A percentile compares a stretch with the other conserved stretches of the same genome.
phyloP scores from a whole-genome alignment of 2,888 invertebrate genomes.

The Drosophila pseudotakahashii region DNA sequence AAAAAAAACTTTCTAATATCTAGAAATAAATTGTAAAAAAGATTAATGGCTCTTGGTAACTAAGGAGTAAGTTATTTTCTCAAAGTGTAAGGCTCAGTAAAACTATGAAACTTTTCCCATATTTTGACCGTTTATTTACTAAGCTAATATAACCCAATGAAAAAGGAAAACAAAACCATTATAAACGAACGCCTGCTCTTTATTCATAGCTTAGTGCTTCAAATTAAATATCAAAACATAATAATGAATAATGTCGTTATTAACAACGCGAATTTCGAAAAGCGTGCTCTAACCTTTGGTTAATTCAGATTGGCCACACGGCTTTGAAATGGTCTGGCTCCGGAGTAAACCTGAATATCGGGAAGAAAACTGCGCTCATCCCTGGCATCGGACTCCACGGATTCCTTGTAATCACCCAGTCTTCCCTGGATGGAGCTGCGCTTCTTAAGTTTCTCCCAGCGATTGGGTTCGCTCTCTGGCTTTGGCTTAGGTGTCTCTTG shows the following conservation, averaged over 20 bases:
- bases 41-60: too few species aligned
- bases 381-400: constrained; percentile 5
- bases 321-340: constrained; percentile 52
- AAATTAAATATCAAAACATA: background rate
- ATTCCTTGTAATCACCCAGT: background rate
- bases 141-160: background rate
- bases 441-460: constrained; percentile 59
- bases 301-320: constrained; percentile 54
- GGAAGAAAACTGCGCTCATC: constrained; percentile 4
- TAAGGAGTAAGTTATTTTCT: too few species aligned
- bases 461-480: background rate
- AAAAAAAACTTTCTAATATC: too few species aligned
- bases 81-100: background rate
- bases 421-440: constrained; percentile 45
- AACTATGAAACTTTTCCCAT: too few species aligned
- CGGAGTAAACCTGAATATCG: constrained; percentile 25
- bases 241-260: background rate
- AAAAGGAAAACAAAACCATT: background rate
- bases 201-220: background rate
- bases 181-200: background rate
- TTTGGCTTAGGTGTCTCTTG: background rate
- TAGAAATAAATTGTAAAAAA: too few species aligned
- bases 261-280: background rate
- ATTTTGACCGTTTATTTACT: too few species aligned
- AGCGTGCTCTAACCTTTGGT: background rate